Evolutionary conservation across 2,888 invertebrate species (phyloP).

Genomic region (Synanthedon tipuliformis): DNA sequence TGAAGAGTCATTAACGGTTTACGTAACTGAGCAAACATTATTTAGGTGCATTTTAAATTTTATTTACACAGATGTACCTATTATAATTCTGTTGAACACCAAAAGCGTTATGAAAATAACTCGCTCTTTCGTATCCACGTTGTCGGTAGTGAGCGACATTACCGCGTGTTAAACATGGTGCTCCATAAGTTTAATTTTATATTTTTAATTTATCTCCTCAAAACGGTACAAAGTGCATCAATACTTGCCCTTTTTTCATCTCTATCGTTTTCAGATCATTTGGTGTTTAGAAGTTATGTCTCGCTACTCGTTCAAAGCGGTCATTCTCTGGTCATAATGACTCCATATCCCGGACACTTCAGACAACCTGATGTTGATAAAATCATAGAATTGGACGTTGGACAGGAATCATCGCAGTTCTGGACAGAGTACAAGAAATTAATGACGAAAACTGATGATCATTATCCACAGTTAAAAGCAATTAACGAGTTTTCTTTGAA

Average conservation of each 20-base stretch:
- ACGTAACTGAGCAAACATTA: conserved; percentile 4
- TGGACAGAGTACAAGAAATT: conserved; percentile 49
- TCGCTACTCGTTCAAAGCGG: conserved; percentile 40
- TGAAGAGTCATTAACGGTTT: neutral
- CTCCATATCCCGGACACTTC: conserved; percentile 54
- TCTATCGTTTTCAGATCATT: conserved; percentile 50
- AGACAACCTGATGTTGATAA: conserved; percentile 37
- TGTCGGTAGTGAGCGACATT: neutral
- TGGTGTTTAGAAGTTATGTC: conserved; percentile 48
- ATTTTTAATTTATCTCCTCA: conserved; percentile 15
- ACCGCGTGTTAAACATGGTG: conserved; percentile 16
- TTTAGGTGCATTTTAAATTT: conserved; percentile 5
- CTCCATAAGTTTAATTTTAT: conserved; percentile 16
- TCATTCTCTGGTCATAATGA: conserved; percentile 52
- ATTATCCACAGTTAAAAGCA: conserved; percentile 31
- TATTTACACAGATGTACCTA: neutral
- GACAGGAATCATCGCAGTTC: conserved; percentile 36
- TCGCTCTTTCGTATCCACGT: neutral
- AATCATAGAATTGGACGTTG: conserved; percentile 50
- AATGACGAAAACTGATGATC: conserved; percentile 46
- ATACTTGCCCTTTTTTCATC: conserved; percentile 54
- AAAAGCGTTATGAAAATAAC: neutral
- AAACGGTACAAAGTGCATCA: conserved; percentile 28
- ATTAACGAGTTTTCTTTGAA: conserved; percentile 43
- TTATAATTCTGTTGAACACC: neutral